phyloP scores from a whole-genome alignment of 2,113 vertebrate genomes.

The Clarias magur region DNA sequence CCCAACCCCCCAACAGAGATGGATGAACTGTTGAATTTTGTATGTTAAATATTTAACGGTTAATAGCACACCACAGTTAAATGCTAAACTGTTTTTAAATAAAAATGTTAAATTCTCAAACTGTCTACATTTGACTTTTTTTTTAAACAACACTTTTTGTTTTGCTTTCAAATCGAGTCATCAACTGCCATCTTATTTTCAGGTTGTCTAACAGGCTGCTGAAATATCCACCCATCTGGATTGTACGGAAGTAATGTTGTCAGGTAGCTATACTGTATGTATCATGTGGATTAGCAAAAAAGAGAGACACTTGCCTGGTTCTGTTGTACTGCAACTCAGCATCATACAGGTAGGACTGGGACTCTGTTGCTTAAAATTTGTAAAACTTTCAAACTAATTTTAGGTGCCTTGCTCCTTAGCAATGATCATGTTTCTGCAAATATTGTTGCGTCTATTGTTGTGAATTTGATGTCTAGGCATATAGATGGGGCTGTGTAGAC shows the following conservation, averaged over 20 bases:
- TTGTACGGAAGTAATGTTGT: background rate
- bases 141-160: no score
- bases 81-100: no score
- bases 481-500: no score
- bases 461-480: background rate
- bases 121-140: background rate
- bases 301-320: background rate
- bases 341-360: conserved; percentile 19
- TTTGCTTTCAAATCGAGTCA: background rate
- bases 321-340: background rate
- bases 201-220: conserved; percentile 10
- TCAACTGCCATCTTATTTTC: background rate
- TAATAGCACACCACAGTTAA: no score
- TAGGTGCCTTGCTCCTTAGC: background rate
- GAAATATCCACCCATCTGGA: conserved; percentile 10
- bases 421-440: background rate
- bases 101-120: background rate
- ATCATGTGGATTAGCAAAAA: background rate
- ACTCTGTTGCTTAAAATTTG: background rate
- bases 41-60: no score
- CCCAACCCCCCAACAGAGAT: no score
- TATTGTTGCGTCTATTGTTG: background rate
- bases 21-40: no score
- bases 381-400: background rate
- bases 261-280: background rate